These are phyloP conservation scores for Tenthredo mesomela DNA, from an alignment of 2,888 invertebrate species.

Conservation along the genomic window DNA sequence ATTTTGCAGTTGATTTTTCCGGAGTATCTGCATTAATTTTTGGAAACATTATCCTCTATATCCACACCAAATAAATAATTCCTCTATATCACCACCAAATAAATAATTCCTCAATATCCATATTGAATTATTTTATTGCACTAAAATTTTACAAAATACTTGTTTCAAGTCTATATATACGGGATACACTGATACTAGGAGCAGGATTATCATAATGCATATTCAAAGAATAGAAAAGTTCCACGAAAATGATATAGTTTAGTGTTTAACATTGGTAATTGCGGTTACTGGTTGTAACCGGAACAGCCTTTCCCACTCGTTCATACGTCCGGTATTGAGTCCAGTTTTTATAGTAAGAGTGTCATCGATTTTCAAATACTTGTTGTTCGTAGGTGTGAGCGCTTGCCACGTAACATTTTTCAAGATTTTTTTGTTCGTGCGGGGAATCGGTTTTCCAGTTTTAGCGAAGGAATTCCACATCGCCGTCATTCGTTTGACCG, in stretches of 20 bases:
- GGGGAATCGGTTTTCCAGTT: constrained; percentile 78
- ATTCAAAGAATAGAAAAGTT: background rate
- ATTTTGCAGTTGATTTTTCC: background rate
- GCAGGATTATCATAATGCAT: background rate
- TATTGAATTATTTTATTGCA: background rate
- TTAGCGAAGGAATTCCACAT: constrained; percentile 78
- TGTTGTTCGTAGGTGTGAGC: constrained; percentile 71
- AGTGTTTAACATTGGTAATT: background rate
- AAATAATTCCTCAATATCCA: background rate
- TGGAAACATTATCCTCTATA: too few relatives aligned
- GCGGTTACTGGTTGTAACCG: background rate
- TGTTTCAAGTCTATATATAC: background rate
- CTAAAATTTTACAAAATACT: background rate
- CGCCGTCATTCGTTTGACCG: constrained; percentile 76
- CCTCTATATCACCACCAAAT: background rate
- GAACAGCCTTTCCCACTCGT: constrained; percentile 76
- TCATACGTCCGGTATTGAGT: constrained; percentile 74
- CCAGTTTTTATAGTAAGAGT: constrained; percentile 74
- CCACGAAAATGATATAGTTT: background rate
- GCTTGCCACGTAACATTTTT: constrained; percentile 76
- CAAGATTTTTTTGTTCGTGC: constrained; percentile 66
- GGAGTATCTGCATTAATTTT: too few relatives aligned
- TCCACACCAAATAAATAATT: background rate
- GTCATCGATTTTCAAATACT: constrained; percentile 76
- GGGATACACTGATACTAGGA: background rate